Conservation (phyloP, 2,113 vertebrate genomes). For the Notothenia rossii region DNA sequence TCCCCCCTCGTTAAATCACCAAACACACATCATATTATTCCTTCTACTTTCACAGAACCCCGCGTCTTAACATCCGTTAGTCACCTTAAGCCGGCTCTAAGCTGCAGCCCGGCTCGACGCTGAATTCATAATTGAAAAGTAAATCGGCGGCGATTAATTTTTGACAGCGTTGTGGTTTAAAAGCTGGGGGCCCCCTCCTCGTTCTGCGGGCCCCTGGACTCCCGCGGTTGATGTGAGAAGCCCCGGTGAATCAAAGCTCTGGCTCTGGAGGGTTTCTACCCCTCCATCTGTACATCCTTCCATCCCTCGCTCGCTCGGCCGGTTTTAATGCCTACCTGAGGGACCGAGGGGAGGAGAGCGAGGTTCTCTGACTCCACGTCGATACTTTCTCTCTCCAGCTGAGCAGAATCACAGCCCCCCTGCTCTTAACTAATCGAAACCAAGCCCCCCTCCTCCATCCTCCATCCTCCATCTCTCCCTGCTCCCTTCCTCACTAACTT, state of each 20-base stretch:
- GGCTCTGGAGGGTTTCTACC: slow-evolving; percentile 46
- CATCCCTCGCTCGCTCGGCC: slow-evolving; percentile 53
- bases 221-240: slow-evolving; percentile 69
- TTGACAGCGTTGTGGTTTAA: slow-evolving; percentile 67
- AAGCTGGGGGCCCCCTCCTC: slow-evolving; percentile 36
- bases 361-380: slow-evolving; percentile 72
- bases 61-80: slow-evolving; percentile 74
- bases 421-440: slow-evolving; percentile 77
- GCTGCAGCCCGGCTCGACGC: slow-evolving; percentile 61
- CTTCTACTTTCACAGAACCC: slow-evolving; percentile 60
- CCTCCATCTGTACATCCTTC: slow-evolving; percentile 33
- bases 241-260: slow-evolving; percentile 66
- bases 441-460: slow-evolving; percentile 13
- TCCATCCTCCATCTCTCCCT: slow-evolving; percentile 19
- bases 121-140: slow-evolving; percentile 81
- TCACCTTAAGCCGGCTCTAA: slow-evolving; percentile 76
- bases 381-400: slow-evolving; percentile 74
- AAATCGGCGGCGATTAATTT: slow-evolving; percentile 75
- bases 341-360: slow-evolving; percentile 55
- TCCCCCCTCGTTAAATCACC: slow-evolving; percentile 57
- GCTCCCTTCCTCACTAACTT: slow-evolving; percentile 40
- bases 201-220: slow-evolving; percentile 1
- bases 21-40: slow-evolving; percentile 19
- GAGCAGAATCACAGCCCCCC: slow-evolving; percentile 70
- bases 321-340: slow-evolving; percentile 78